These are phyloP conservation scores for Chloromyia formosa DNA, from an alignment of 2,888 invertebrate species.

Conservation along the genomic window DNA sequence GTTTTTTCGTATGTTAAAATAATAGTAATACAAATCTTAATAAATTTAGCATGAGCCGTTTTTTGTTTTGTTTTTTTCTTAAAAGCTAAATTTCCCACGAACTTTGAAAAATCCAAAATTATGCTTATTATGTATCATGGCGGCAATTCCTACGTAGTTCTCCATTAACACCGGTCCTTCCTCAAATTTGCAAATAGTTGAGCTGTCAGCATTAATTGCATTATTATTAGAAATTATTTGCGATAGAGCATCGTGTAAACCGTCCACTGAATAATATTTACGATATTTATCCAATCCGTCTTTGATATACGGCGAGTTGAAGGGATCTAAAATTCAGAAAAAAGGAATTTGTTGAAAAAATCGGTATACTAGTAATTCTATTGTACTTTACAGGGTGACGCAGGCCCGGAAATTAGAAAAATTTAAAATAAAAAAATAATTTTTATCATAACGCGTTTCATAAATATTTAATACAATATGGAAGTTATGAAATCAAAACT, in stretches of 20 bases:
- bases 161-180: constrained; percentile 79
- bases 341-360: not conserved
- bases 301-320: constrained; percentile 48
- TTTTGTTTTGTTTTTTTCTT: constrained; percentile 55
- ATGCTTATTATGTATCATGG: constrained; percentile 83
- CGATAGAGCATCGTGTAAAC: constrained; percentile 55
- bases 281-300: constrained; percentile 50
- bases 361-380: not conserved
- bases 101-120: constrained; percentile 88
- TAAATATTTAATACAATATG: too few relatives aligned
- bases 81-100: constrained; percentile 85
- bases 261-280: constrained; percentile 54
- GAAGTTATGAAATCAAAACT: too few relatives aligned
- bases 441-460: too few relatives aligned
- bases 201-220: constrained; percentile 48
- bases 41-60: too few relatives aligned
- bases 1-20: too few relatives aligned
- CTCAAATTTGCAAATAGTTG: constrained; percentile 55
- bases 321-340: constrained; percentile 44
- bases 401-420: too few relatives aligned
- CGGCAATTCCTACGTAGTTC: constrained; percentile 81
- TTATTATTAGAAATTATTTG: constrained; percentile 54
- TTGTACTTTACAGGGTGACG: too few relatives aligned
- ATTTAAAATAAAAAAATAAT: too few relatives aligned
- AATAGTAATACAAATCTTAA: too few relatives aligned